phyloP scores from a whole-genome alignment of 2,113 vertebrate genomes.

The Variabilichromis moorii region DNA sequence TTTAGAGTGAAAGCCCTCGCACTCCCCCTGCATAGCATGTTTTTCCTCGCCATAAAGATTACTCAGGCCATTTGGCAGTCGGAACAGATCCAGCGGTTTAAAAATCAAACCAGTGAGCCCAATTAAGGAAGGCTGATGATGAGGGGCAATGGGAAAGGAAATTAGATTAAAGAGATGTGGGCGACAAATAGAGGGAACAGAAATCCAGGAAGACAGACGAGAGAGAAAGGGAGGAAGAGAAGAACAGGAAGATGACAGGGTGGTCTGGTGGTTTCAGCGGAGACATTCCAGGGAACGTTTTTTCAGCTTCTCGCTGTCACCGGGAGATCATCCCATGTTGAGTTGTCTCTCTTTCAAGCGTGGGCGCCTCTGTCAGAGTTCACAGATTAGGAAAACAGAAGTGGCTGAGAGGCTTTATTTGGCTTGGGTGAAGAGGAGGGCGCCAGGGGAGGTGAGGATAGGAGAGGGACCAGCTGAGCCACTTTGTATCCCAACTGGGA shows the following conservation, averaged over 20 bases:
- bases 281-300: slow-evolving; percentile 57
- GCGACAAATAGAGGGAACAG: neutral
- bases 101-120: slow-evolving; percentile 17
- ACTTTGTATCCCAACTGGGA: slow-evolving; percentile 48
- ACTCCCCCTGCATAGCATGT: neutral
- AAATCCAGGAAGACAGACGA: neutral
- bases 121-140: slow-evolving; percentile 18
- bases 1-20: neutral
- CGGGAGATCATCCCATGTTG: slow-evolving; percentile 66
- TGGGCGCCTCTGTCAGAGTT: slow-evolving; percentile 61
- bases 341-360: slow-evolving; percentile 62
- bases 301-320: slow-evolving; percentile 69
- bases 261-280: slow-evolving; percentile 47
- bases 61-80: slow-evolving; percentile 1
- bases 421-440: slow-evolving; percentile 53
- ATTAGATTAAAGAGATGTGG: slow-evolving; percentile 1
- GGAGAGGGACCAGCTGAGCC: slow-evolving; percentile 51
- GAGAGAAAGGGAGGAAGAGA: neutral
- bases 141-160: neutral
- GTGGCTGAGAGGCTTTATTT: slow-evolving; percentile 69
- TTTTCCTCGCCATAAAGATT: neutral
- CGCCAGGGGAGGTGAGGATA: slow-evolving; percentile 28
- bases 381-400: slow-evolving; percentile 74
- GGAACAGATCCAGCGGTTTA: slow-evolving; percentile 2
- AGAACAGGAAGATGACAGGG: slow-evolving; percentile 31